Percentiles rank a stretch among this genome's conserved stretches.
Evolutionary conservation across 2,113 vertebrate genomes (phyloP).

Genomic region (Anarhynchus alexandrinus): DNA sequence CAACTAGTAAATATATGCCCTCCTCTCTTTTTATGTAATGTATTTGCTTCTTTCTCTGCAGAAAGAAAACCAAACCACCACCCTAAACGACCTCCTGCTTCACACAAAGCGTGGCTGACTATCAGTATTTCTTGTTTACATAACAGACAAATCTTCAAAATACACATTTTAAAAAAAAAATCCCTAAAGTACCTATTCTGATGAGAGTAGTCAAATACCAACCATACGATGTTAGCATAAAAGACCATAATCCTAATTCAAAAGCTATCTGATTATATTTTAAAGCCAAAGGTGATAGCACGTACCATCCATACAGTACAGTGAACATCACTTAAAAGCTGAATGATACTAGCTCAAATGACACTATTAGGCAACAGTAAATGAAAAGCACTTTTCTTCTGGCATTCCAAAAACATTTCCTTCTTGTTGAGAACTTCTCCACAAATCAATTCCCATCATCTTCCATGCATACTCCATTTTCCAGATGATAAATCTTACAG

Average conservation of each 20-base stretch:
- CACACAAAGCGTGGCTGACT: neutral
- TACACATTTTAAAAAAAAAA: neutral
- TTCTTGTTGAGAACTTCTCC: neutral
- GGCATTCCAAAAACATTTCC: neutral
- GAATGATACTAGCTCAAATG: neutral
- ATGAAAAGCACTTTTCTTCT: neutral
- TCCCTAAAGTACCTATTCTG: neutral
- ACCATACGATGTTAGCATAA: neutral
- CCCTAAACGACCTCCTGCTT: neutral
- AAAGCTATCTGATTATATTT: neutral
- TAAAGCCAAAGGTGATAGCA: neutral
- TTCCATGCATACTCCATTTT: neutral
- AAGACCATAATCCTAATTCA: neutral
- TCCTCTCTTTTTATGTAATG: neutral
- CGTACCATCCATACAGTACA: neutral
- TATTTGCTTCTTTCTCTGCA: neutral
- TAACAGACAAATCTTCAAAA: neutral
- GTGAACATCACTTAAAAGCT: neutral
- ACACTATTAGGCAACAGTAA: neutral
- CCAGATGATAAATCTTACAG: neutral
- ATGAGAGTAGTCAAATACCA: neutral
- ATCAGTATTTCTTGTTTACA: neutral
- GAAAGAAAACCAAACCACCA: neutral
- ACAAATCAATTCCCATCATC: conserved; percentile 59
- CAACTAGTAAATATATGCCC: neutral